Evolutionary conservation across 2,888 invertebrate species (phyloP).

Genomic region (Dromius quadrimaculatus): DNA sequence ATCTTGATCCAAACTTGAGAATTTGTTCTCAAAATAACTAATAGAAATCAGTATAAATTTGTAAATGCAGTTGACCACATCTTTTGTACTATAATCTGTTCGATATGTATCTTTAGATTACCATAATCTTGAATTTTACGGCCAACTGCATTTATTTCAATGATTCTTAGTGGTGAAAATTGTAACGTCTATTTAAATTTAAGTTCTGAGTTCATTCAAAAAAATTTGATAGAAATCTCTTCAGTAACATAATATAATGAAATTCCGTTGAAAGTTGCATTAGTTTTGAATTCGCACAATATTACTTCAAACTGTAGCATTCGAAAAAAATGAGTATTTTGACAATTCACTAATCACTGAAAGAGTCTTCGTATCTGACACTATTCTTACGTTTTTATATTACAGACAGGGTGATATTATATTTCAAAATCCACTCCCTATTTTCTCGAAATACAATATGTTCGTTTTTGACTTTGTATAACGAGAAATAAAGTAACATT

Average conservation of each 20-base stretch:
- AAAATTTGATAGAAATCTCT: constrained; percentile 29
- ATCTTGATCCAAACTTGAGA: neutral
- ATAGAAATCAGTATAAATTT: neutral
- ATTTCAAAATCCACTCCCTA: constrained; percentile 29
- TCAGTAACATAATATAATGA: neutral
- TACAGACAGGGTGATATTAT: constrained; percentile 26
- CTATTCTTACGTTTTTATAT: constrained; percentile 22
- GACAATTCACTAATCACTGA: constrained; percentile 15
- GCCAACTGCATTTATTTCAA: constrained; percentile 20
- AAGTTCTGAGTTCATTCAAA: neutral
- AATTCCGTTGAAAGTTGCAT: neutral
- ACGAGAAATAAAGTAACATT: constrained; percentile 42
- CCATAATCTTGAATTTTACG: constrained; percentile 8
- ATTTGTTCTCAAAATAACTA: neutral
- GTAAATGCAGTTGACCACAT: constrained; percentile 17
- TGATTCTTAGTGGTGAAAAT: constrained; percentile 1
- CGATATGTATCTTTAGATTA: constrained; percentile 35
- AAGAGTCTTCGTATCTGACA: constrained; percentile 1
- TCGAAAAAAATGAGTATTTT: neutral
- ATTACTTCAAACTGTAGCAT: neutral
- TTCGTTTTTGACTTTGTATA: constrained; percentile 34
- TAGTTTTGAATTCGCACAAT: neutral
- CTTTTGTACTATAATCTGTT: constrained; percentile 29
- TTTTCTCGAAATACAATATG: constrained; percentile 40
- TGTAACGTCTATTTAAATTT: constrained; percentile 41